phyloP scores from a whole-genome alignment of 2,888 invertebrate species.

The Aporophyla nigra region DNA sequence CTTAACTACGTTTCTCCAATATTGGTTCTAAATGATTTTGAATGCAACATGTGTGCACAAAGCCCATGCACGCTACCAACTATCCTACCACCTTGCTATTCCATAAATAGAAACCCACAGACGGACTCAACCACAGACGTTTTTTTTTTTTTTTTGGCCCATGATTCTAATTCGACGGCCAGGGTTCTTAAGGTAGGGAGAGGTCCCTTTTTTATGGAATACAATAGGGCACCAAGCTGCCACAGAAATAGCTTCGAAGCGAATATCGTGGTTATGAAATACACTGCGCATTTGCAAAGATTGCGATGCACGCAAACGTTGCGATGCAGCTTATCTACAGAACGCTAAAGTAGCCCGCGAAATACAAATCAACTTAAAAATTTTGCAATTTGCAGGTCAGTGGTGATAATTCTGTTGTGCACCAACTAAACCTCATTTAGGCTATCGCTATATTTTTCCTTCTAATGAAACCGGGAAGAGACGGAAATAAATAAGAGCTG shows the following conservation, averaged over 20 bases:
- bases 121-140: background rate
- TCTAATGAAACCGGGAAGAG: no score
- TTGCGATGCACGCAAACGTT: slow-evolving; percentile 14
- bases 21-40: background rate
- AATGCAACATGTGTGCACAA: slow-evolving; percentile 9
- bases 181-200: background rate
- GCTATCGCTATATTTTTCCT: no score
- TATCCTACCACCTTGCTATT: background rate
- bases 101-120: slow-evolving; percentile 42
- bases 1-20: background rate
- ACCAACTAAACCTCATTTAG: no score
- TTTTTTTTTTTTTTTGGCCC: slow-evolving; percentile 5
- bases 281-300: background rate
- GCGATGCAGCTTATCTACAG: background rate
- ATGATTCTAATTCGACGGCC: background rate
- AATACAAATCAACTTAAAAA: no score
- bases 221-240: slow-evolving; percentile 18
- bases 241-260: background rate
- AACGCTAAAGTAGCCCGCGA: background rate
- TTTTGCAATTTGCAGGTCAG: no score
- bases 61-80: background rate
- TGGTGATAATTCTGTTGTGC: no score
- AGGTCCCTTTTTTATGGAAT: slow-evolving; percentile 6
- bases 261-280: slow-evolving; percentile 14
- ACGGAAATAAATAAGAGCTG: no score